Evolutionary conservation across 2,888 invertebrate species (phyloP).

Genomic region (Spodoptera picta): DNA sequence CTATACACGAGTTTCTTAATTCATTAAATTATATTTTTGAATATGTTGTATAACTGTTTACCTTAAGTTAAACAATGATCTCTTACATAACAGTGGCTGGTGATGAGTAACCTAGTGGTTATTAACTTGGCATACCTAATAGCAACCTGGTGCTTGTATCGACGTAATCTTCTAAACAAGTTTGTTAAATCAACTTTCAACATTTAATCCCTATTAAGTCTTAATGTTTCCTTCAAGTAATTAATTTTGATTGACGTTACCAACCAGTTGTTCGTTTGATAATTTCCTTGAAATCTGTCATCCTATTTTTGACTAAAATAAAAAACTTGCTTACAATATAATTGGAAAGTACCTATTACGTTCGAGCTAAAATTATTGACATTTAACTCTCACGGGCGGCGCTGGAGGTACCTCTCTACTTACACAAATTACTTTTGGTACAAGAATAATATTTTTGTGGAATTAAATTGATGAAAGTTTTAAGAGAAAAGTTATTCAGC

Average conservation of each 20-base stretch:
- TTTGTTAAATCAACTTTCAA: no score
- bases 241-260: neutral
- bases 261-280: neutral
- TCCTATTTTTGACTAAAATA: neutral
- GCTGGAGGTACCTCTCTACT: slow-evolving; percentile 14
- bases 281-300: neutral
- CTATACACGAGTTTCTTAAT: no score
- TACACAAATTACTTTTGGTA: slow-evolving; percentile 28
- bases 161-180: no score
- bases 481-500: slow-evolving; percentile 7
- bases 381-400: slow-evolving; percentile 10
- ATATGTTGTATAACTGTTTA: no score
- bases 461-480: slow-evolving; percentile 8
- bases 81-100: no score
- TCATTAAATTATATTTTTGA: no score
- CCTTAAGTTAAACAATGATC: no score
- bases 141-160: no score
- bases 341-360: slow-evolving; percentile 15
- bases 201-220: no score
- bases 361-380: slow-evolving; percentile 1
- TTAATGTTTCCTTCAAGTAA: neutral
- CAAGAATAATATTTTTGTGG: slow-evolving; percentile 15
- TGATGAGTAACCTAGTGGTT: no score
- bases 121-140: no score
- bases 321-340: slow-evolving; percentile 3